Conservation (phyloP, 2,888 invertebrate genomes). For the Brachyopa scutellaris region DNA sequence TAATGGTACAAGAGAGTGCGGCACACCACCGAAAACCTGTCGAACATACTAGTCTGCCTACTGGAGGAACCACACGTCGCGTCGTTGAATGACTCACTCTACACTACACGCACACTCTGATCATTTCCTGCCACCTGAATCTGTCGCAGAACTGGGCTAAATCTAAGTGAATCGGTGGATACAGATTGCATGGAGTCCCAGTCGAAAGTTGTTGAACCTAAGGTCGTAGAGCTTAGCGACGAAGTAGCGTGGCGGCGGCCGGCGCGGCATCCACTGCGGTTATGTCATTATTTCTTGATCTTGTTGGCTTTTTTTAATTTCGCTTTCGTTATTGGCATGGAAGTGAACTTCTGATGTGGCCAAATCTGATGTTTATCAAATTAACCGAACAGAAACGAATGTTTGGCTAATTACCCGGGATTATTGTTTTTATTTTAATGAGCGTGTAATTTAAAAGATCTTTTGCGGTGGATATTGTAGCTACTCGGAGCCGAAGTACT, state of each 20-base stretch:
- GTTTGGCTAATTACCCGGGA: neutral
- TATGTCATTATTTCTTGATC: slow-evolving; percentile 54
- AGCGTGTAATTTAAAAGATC: neutral
- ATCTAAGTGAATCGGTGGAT: neutral
- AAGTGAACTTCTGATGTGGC: slow-evolving; percentile 4
- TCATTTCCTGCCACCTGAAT: slow-evolving; percentile 49
- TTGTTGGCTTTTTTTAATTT: slow-evolving; percentile 28
- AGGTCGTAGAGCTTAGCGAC: neutral
- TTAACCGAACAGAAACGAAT: neutral
- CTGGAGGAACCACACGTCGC: slow-evolving; percentile 20
- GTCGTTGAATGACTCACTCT: slow-evolving; percentile 45
- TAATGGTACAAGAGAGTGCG: slow-evolving; percentile 57
- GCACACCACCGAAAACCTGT: slow-evolving; percentile 44
- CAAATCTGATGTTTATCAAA: slow-evolving; percentile 17
- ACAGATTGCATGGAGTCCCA: neutral
- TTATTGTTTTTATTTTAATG: slow-evolving; percentile 8
- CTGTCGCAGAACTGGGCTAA: slow-evolving; percentile 12
- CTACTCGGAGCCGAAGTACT: too few species aligned
- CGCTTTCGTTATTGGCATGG: neutral
- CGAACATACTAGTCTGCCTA: neutral
- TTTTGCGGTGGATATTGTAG: neutral
- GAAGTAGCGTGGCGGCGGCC: neutral
- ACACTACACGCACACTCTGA: slow-evolving; percentile 7
- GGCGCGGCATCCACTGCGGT: neutral
- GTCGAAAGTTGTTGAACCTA: slow-evolving; percentile 69